A percentile compares a stretch with the other conserved stretches of the same genome.
Conservation (phyloP, 2,888 invertebrate genomes). For the Rhogogaster chlorosoma region DNA sequence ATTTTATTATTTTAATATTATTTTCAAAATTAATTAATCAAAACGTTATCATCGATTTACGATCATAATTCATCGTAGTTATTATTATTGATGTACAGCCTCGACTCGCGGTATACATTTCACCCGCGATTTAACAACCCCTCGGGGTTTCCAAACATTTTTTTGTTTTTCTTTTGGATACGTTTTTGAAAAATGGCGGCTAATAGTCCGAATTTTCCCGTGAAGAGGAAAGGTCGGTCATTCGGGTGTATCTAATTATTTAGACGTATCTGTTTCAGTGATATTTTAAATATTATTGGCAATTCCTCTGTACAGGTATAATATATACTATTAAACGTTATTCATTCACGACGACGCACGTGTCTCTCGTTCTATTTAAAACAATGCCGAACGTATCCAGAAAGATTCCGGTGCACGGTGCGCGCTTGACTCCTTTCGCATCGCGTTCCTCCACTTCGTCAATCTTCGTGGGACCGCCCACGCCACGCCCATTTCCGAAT, state of each 20-base stretch:
- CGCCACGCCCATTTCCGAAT: conserved; percentile 18
- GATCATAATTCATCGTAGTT: not conserved
- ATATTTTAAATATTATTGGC: not conserved
- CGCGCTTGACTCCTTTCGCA: conserved; percentile 70
- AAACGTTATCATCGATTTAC: not conserved
- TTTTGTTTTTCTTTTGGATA: not conserved
- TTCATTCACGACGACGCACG: conserved; percentile 60
- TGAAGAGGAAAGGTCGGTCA: not conserved
- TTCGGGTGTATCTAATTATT: not conserved
- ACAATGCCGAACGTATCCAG: conserved; percentile 66
- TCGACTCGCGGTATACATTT: not conserved
- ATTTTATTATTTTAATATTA: not conserved
- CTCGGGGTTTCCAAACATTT: not conserved
- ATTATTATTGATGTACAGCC: not conserved
- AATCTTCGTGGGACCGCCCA: conserved; percentile 56
- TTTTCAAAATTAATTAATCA: not conserved
- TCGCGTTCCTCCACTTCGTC: conserved; percentile 64
- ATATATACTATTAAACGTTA: not conserved
- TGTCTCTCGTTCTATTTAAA: conserved; percentile 61
- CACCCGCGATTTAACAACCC: conserved; percentile 1
- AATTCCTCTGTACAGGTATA: not conserved
- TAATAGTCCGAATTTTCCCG: not conserved
- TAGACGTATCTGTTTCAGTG: not conserved
- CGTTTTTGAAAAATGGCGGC: not conserved
- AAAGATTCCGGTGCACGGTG: conserved; percentile 67